These are phyloP conservation scores for Pachymerium ferrugineum DNA, from an alignment of 2,888 invertebrate species.

Conservation along the genomic window DNA sequence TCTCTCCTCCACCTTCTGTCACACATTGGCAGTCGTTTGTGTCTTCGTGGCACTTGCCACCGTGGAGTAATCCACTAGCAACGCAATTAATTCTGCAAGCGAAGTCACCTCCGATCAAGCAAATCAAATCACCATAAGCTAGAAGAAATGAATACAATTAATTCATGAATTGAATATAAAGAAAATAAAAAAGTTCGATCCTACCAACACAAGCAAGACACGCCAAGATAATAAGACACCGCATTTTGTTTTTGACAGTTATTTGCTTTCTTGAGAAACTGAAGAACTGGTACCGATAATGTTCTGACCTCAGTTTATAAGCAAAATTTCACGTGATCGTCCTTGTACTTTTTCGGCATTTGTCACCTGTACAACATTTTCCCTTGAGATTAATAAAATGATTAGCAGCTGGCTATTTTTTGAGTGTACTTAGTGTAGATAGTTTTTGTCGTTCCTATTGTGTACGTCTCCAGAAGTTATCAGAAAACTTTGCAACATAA, in stretches of 20 bases:
- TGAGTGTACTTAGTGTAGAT: not conserved
- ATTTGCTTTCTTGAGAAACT: not conserved
- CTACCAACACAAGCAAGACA: not conserved
- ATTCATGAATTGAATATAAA: not conserved
- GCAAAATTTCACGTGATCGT: not conserved
- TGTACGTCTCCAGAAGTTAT: not conserved
- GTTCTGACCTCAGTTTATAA: not conserved
- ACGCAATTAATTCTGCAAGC: slow-evolving; percentile 16
- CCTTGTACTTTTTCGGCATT: not conserved
- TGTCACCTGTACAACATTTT: not conserved
- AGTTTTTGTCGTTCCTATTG: not conserved
- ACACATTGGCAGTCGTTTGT: not conserved
- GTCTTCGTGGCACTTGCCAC: not conserved
- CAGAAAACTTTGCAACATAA: not conserved
- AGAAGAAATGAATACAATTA: not conserved
- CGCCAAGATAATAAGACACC: not conserved
- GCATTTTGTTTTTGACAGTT: not conserved
- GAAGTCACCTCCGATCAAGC: not conserved
- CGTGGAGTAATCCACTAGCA: not conserved
- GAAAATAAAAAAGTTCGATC: not conserved
- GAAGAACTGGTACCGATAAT: not conserved
- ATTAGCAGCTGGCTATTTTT: not conserved
- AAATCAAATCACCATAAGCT: slow-evolving; percentile 15
- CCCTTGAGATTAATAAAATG: not conserved
- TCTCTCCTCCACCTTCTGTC: not conserved